phyloP scores from a whole-genome alignment of 30 jellyfish, hydroid and myxozoan genomes.

The Morbakka virulenta region DNA sequence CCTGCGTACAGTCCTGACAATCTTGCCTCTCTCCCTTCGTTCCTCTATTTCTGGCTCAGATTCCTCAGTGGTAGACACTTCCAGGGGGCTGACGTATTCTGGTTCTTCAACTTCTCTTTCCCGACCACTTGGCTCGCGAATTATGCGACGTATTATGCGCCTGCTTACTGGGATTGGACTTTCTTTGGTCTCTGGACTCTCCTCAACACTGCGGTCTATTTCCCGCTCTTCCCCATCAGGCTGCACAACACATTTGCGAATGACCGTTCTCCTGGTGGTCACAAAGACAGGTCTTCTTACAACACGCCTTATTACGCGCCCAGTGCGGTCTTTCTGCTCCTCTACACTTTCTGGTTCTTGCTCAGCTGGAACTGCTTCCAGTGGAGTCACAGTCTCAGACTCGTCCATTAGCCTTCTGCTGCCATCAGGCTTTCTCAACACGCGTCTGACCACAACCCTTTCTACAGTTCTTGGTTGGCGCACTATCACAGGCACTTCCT shows the following conservation, averaged over 20 bases:
- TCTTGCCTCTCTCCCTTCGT: slow-evolving; percentile 42
- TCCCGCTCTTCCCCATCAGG: slow-evolving; percentile 59
- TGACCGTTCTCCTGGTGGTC: slow-evolving; percentile 33
- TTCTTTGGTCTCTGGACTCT: slow-evolving; percentile 30
- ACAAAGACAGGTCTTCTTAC: slow-evolving; percentile 40
- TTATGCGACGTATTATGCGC: slow-evolving; percentile 6
- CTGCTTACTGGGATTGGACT: slow-evolving; percentile 23
- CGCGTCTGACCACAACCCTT: slow-evolving; percentile 65
- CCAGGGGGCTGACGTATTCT: slow-evolving; percentile 11
- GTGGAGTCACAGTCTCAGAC: slow-evolving; percentile 68
- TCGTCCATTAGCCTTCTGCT: slow-evolving; percentile 55
- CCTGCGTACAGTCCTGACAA: slow-evolving; percentile 16
- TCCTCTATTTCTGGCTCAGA: slow-evolving; percentile 60
- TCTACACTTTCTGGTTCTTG: slow-evolving; percentile 37
- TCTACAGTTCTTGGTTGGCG: slow-evolving; percentile 58
- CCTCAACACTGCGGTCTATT: neutral
- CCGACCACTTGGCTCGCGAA: neutral
- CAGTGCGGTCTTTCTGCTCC: slow-evolving; percentile 26
- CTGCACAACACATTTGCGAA: slow-evolving; percentile 23
- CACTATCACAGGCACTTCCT: neutral
- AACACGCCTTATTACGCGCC: slow-evolving; percentile 26
- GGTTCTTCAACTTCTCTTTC: slow-evolving; percentile 29
- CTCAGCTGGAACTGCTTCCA: slow-evolving; percentile 58
- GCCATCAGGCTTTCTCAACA: slow-evolving; percentile 68
- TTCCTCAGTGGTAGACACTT: slow-evolving; percentile 32